Conservation (phyloP, 2,797 vertebrate species). For the Coregonus ussuriensis region DNA sequence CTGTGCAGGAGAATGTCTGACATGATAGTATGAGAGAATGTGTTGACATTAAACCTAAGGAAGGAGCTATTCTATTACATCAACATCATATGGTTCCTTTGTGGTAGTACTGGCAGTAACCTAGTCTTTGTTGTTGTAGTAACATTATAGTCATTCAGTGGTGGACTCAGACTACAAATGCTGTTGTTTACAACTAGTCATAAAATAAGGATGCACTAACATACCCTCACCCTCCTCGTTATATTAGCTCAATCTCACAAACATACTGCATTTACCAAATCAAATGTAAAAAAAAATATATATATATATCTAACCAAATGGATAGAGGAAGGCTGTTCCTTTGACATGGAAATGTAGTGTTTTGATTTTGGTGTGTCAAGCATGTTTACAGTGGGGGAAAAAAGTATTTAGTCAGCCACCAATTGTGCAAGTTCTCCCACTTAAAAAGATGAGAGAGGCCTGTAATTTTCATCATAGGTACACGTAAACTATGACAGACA, state of each 20-base stretch:
- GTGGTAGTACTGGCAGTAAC: background rate
- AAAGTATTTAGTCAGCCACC: too few species aligned
- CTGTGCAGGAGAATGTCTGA: background rate
- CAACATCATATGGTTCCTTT: background rate
- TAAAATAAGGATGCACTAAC: conserved; percentile 13
- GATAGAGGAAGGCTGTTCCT: conserved; percentile 53
- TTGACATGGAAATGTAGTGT: conserved; percentile 73
- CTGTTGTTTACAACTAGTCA: conserved; percentile 7
- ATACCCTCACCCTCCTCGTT: conserved; percentile 2
- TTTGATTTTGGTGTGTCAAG: conserved; percentile 67
- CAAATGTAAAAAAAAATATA: conserved; percentile 18
- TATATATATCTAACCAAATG: conserved; percentile 51
- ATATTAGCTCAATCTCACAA: background rate
- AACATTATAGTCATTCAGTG: background rate
- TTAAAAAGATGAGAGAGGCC: too few species aligned
- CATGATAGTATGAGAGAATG: conserved; percentile 13
- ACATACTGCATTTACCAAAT: background rate
- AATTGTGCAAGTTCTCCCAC: too few species aligned
- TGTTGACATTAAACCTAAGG: conserved; percentile 47
- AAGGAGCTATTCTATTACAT: background rate
- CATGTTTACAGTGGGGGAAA: conserved; percentile 42
- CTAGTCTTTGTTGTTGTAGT: background rate
- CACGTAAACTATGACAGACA: too few species aligned
- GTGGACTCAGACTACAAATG: background rate
- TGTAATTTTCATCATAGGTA: too few species aligned